These are phyloP conservation scores for Tetragonisca angustula DNA, from an alignment of 2,888 invertebrate species.

Conservation along the genomic window DNA sequence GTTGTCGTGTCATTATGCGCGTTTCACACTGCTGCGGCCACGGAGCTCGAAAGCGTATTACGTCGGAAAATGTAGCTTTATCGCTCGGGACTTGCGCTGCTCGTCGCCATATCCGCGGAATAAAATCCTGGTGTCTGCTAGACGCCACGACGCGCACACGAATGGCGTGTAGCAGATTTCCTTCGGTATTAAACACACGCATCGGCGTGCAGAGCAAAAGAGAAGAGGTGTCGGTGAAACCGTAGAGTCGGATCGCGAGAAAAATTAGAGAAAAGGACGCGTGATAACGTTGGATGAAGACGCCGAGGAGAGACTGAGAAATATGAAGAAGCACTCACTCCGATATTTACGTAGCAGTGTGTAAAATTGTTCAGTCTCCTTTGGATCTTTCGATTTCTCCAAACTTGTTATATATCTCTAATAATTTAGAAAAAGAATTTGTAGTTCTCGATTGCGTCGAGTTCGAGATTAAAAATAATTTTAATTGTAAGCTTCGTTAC, in stretches of 20 bases:
- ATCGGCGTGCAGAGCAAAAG: background rate
- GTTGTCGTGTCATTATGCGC: conserved; percentile 19
- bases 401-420: too few species aligned
- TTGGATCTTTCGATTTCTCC: too few species aligned
- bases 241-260: background rate
- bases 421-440: too few species aligned
- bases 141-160: background rate
- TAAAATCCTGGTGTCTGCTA: conserved; percentile 35
- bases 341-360: background rate
- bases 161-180: background rate
- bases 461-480: too few species aligned
- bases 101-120: conserved; percentile 11
- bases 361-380: background rate
- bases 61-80: conserved; percentile 26
- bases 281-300: background rate
- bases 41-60: conserved; percentile 21
- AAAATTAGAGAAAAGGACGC: conserved; percentile 2
- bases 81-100: conserved; percentile 11
- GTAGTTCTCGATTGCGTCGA: too few species aligned
- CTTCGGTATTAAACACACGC: conserved; percentile 14
- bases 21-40: background rate
- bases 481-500: too few species aligned
- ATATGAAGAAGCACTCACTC: conserved; percentile 13
- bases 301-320: background rate
- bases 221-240: background rate